A percentile compares a stretch with the other conserved stretches of the same genome.
Conservation (phyloP, 2,888 invertebrate genomes). For the Drosophila mulleri region DNA sequence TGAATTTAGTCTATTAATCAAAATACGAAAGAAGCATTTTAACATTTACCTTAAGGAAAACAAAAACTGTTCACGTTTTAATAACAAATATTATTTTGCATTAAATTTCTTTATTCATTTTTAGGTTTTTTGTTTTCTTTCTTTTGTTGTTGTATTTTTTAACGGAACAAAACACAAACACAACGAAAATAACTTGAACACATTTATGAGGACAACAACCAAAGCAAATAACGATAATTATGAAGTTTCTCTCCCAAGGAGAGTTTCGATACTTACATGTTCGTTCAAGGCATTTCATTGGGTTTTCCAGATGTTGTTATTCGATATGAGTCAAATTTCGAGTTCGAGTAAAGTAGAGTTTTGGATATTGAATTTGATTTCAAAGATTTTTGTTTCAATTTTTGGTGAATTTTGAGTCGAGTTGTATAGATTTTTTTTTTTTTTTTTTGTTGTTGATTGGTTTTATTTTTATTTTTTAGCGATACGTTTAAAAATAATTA, state of each 20-base stretch:
- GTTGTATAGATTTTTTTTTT: conserved; percentile 48
- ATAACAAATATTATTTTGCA: conserved; percentile 15
- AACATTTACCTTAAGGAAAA: conserved; percentile 42
- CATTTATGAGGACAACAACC: conserved; percentile 78
- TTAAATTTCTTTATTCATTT: conserved; percentile 9
- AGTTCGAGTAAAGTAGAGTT: conserved; percentile 63
- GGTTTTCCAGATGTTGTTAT: conserved; percentile 51
- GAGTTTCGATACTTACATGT: conserved; percentile 70
- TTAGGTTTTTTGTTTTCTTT: conserved; percentile 1
- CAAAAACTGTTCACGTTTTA: conserved; percentile 28
- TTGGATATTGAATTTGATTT: conserved; percentile 43
- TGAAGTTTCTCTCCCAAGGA: conserved; percentile 54
- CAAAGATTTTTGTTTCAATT: conserved; percentile 31
- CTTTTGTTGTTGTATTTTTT: conserved; percentile 22
- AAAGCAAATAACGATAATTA: conserved; percentile 76
- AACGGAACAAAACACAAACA: conserved; percentile 68
- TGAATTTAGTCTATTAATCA: conserved; percentile 18
- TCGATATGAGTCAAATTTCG: conserved; percentile 64
- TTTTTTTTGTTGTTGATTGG: conserved; percentile 14
- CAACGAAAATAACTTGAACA: conserved; percentile 71
- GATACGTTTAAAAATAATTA: conserved; percentile 81
- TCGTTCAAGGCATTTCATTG: conserved; percentile 29
- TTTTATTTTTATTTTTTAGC: conserved; percentile 60
- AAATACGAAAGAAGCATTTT: conserved; percentile 46
- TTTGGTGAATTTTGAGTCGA: conserved; percentile 69